Base-by-base conservation (phyloP, 2,113 vertebrate genomes). In the Pachypanchax playfairii region DNA sequence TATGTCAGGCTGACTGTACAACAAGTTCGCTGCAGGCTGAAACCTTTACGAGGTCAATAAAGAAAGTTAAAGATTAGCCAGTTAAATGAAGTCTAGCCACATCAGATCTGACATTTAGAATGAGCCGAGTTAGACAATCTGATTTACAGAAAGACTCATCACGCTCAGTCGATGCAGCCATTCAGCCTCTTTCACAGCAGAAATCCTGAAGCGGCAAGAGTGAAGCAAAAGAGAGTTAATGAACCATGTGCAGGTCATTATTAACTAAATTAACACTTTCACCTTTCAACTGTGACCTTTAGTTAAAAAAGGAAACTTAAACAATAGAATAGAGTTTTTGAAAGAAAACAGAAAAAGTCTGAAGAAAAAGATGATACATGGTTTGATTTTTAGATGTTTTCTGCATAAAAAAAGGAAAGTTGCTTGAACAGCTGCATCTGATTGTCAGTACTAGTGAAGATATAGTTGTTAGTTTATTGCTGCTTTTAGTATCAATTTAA, bases 231-330 rank as follows among this genome's bases (percentile, higher is more conserved):
- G 13, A 29, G 12, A 35, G 65, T 51, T 73, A 82, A 82, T 49
- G 49, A 61, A 42, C 13, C 82, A 4, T 59, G 65, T 3, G 0
- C 2, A 17, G 50, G 50, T 57, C 75, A 58, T 75, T 75, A 72
- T 64, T n/a, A 17, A 29, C 12, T 35, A n/a, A n/a, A n/a, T n/a
- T n/a, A 22, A 51, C 72, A 67, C 55, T 70, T 33, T 75, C 49
- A 81, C 66, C 80, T 79, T 79, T 87, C 42, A 87, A 69, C 72
- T 81, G n/a, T 70, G 77, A 85, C 69, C 77, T 67, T 20, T 31
- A 44, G 48, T 33, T 10, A 18, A 12, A 63, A 56, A 46, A 63
- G 49, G 13, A 18, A 31, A 3, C 25, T 47, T 43, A 28, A 63
- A 63, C 55, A 54, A 53, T 42, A 36, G 33, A 3, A 20, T 14